Base-by-base conservation (phyloP, 1,140 invertebrate genomes). In the Pseudomyrmex flavicornis region DNA sequence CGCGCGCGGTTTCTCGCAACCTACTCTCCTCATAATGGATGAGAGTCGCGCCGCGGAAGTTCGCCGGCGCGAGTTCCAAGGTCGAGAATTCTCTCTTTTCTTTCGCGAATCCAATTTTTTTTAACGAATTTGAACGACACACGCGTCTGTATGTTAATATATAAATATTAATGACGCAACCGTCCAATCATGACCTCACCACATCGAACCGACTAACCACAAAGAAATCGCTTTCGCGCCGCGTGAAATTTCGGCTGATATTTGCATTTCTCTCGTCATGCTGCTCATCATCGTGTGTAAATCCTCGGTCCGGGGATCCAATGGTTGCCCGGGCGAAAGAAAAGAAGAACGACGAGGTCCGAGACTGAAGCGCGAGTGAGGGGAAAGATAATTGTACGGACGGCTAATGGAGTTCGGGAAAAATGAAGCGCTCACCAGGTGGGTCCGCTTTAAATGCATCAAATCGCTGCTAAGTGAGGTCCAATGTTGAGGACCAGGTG, bases 401-500 rank as follows among this genome's bases (percentile, higher is more conserved):
- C 59, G 66, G 82, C 88, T 92, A 91, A 92, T 92, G 89, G 91
- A 89, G 85, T 77, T 91, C 68, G 80, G 75, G 68, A 83, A 83
- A 88, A 88, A 89, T 84, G 90, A 90, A 86, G 82, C 77, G 82
- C 91, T 86, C 90, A 84, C 86, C 91, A 90, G 91, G 91, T 91
- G 91, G 91, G 86, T 86, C 83, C 84, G 82, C 83, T 91, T 90
- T 88, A 88, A 91, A 92, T 84, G 88, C 86, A 88, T 89, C 83
- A 89, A 91, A 91, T 89, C 85, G 87, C 80, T 87, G 86, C 85
- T 83, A 90, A 90, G 89, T 85, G 83, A 82, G 85, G 82, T 79
- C 72, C 80, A 84, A 74, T 74, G 77, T 74, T 77, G 26, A 35
- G 84, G 66, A 85, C 88, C 89, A 90, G 90, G 85, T 89, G 85